Evolutionary conservation across 2,797 vertebrate genomes (phyloP), one percentile per base, ranked within the genome.

Genomic region (Cephalopachus bancanus): DNA sequence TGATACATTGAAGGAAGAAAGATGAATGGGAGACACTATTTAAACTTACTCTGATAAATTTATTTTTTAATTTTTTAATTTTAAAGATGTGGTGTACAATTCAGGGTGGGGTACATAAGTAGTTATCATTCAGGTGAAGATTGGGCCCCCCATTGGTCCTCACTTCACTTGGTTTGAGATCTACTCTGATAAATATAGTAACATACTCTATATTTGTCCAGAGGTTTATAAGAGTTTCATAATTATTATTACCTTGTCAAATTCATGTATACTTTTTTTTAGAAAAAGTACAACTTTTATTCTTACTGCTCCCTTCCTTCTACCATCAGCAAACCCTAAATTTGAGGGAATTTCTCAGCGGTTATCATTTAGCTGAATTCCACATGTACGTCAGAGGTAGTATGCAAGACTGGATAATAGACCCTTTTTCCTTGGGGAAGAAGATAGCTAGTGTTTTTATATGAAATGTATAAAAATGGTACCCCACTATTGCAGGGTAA

Each of bases 371-470:
- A 30, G 65, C 17, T 37, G 28, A 20, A 10, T 51, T 22, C 20
- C 22, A 22, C 20, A 6, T 6, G 3, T 60, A 10, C 1, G 0
- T 67, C 16, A 7, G 2, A 30, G 22, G 24, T 2, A 15, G 2
- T 60, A 11, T 14, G 3, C 22, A 19, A 28, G 14, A n/a, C 10
- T 26, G 14, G 7, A 33, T 37, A 79, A 37, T 15, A 53, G 5
- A 78, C 33, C 1, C 20, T 71, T 53, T 51, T 12, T 19, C 17
- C 24, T 53, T n/a, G 2, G 1, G 11, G 55, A 10, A 85, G 16
- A 80, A 60, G 30, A 24, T 14, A 81, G 24, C n/a, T 20, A 15
- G 0, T 33, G 17, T 67, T 59, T 51, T 19, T 37, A 28, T 8
- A 10, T 16, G 17, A 53, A 80, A 80, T 15, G 5, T 24, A 26